phyloP scores from a whole-genome alignment of 2,797 vertebrate genomes.

The Novumbra hubbsi region DNA sequence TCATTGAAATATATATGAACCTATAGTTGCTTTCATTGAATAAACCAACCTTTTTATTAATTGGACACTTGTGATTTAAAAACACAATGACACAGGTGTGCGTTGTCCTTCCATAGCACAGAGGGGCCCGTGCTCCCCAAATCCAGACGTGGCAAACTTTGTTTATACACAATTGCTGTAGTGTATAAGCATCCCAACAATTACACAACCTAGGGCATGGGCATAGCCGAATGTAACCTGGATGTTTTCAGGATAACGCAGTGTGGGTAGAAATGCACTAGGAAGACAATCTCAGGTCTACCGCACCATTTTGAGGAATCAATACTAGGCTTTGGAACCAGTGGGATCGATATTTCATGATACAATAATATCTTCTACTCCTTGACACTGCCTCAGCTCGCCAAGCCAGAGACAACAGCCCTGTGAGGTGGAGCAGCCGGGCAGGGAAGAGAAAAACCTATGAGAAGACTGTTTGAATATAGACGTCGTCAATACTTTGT shows the following conservation, averaged over 20 bases:
- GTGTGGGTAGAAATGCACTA: conserved; percentile 49
- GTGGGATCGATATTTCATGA: conserved; percentile 70
- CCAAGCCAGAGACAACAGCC: conserved; percentile 26
- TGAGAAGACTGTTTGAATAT: not conserved
- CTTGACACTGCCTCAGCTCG: conserved; percentile 57
- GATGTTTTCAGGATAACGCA: conserved; percentile 66
- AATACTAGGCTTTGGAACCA: conserved; percentile 62
- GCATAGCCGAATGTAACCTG: conserved; percentile 59
- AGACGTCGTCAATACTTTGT: not conserved
- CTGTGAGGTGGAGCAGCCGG: conserved; percentile 40
- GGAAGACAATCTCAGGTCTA: conserved; percentile 64
- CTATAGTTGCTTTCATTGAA: too few species aligned
- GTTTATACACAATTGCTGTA: not conserved
- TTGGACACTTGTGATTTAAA: too few species aligned
- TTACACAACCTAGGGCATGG: conserved; percentile 14
- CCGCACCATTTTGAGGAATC: conserved; percentile 61
- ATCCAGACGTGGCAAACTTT: not conserved
- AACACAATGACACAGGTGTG: not conserved
- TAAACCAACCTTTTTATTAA: too few species aligned
- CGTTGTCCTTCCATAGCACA: not conserved
- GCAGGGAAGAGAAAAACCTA: conserved; percentile 39
- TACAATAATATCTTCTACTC: conserved; percentile 73
- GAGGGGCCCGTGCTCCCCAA: not conserved
- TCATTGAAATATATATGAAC: too few species aligned
- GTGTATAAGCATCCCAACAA: not conserved